Evolutionary conservation across 2,113 vertebrate species (phyloP), one percentile per base, ranked within the genome.

Genomic region (Protomyctophum bolini): DNA sequence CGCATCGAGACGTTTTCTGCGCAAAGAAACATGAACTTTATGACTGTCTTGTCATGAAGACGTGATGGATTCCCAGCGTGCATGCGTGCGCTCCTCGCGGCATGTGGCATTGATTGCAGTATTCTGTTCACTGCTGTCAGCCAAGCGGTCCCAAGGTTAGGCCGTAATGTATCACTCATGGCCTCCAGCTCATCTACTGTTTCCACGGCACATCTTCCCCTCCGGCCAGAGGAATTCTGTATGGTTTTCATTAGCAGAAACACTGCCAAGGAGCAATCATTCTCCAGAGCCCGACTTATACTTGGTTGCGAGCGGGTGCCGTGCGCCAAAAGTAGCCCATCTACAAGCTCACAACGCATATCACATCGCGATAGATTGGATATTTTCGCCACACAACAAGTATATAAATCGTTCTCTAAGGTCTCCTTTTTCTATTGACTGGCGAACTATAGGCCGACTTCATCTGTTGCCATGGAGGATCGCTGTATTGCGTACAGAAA

Each of bases 161-260:
- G 52, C 71, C 58, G 83, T 75, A 83, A 87, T 85, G 82, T 80
- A 89, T 92, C 83, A 86, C 81, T 81, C 72, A 29, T 10, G 66
- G 81, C 80, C 70, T 75, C 51, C 0, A 79, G 84, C 82, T 84
- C 85, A 75, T 84, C 79, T 72, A 76, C 80, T 82, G 83, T 90
- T 91, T 91, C 87, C 88, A 91, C 77, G 84, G 83, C 75, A 64
- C 77, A 70, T 88, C 86, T 73, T 86, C 72, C 21, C 69, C 57
- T 46, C 67, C 67, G 74, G 79, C 76, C 58, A 47, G n/a, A 73
- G 33, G 65, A 46, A 21, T 12, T 12, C 58, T 68, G 80, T 29
- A 80, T 91, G 89, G 78, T 89, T 91, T 88, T 88, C 82, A 92
- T 91, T 88, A 89, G 66, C 60, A 55, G 33, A 51, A 52, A 54